Evolutionary conservation across 1,140 invertebrate species (phyloP), one percentile per base, ranked within the genome.

Genomic region (Drosophila kikkawai): DNA sequence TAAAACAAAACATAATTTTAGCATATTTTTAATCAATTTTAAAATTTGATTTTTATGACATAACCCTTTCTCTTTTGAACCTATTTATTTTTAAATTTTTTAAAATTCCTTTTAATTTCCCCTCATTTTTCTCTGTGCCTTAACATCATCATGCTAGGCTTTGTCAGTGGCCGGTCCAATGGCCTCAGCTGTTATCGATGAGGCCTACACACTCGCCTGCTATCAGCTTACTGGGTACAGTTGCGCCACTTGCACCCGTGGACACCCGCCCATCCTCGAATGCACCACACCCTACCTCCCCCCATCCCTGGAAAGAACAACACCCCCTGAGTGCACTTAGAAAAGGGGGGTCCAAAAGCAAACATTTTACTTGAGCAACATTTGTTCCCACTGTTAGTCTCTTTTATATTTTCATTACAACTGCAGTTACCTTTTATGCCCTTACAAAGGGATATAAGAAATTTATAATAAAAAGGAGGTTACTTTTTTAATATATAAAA

Each of bases 311-410:
- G 26, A 15, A 37, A 55, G 19, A 22, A 15, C n/a, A 39, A n/a
- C 48, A 37, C 50, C 64, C 61, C 17, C 45, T 26, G 63, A 58
- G 50, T 73, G 78, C 78, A 90, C 75, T 90, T 90, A 90, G 79
- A 90, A 90, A 64, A 51, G 61, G 71, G 58, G 59, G 66, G 59
- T 63, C 48, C 51, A 69, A 86, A 90, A 90, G 69, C 70, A 90
- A 90, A 90, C 85, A 90, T 82, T 90, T 90, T 84, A 85, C 85
- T 88, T 88, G 78, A 88, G 78, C 63, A 90, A 84, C 85, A 79
- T 81, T 80, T 81, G 78, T 79, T 87, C 45, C 47, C 51, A 51
- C 34, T 53, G 71, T 56, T 37, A 39, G 36, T 63, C 58, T 50
- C 26, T 68, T 64, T 68, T 39, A n/a, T 45, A 32, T 67, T 68